Base-by-base conservation (phyloP, 1,140 invertebrate genomes). In the Carposina sasakii region DNA sequence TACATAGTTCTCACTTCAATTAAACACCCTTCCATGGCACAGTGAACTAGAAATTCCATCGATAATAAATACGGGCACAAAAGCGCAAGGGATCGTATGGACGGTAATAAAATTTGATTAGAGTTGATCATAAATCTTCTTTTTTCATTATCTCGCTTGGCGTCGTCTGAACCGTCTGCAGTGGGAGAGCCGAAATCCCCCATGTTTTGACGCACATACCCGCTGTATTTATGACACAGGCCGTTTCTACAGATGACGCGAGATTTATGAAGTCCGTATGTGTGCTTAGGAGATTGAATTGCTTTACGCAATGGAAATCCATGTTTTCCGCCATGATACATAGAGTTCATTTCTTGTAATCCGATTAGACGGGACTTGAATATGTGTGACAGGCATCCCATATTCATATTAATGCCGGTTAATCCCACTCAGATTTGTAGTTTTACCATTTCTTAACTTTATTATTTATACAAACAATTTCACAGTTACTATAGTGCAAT, bases 251-350 rank as follows among this genome's bases (percentile, higher is more conserved):
- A 68, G n/a, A 54, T 76, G 75, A 77, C 76, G 71, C 45, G 54
- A 76, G 76, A 83, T 81, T 83, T 83, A 83, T 81, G 74, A 74
- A 79, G 71, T 75, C 64, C 69, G 60, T 76, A 81, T 83, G 71
- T 83, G 77, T 72, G 67, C 63, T 71, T 67, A 66, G 43, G 36
- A 72, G 64, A 78, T 77, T 74, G 67, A 67, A 76, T 74, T 74
- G 72, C 62, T 71, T 68, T 67, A 67, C 58, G 58, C 65, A 71
- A 76, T 58, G 37, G 62, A 26, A 56, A 47, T 52, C 49, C 55
- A 51, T 56, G 49, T 63, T 66, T 53, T 54, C 17, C 30, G 34
- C 23, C 48, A 47, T 34, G 13, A 54, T 44, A 44, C n/a, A 39
- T 20, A 39, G 12, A 8, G 36, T 39, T 21, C 36, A 39, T 39